A percentile compares a stretch with the other conserved stretches of the same genome.
Evolutionary conservation across 2,888 invertebrate species (phyloP).

Genomic region (Cataglyphis livida): DNA sequence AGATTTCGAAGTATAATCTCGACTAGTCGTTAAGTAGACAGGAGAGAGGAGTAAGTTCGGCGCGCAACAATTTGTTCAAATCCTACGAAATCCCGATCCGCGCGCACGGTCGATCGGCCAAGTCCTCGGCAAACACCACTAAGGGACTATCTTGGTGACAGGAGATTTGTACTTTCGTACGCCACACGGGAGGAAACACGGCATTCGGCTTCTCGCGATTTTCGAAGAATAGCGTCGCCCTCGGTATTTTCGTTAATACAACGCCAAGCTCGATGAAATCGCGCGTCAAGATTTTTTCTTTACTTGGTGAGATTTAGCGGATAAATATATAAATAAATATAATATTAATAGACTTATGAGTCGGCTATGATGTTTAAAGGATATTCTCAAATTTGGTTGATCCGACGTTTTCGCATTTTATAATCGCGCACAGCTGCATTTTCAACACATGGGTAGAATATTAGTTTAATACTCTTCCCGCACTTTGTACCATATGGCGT

Average conservation of each 20-base stretch:
- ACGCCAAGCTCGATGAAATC: background rate
- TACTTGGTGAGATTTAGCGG: background rate
- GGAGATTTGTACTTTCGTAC: constrained; percentile 72
- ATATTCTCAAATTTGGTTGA: constrained; percentile 17
- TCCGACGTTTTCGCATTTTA: constrained; percentile 33
- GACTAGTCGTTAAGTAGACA: constrained; percentile 63
- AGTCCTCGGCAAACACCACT: constrained; percentile 75
- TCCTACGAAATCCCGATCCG: constrained; percentile 74
- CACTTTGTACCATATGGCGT: constrained; percentile 71
- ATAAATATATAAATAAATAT: background rate
- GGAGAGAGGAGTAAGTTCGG: constrained; percentile 59
- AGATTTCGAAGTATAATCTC: constrained; percentile 63
- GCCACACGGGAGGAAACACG: constrained; percentile 53
- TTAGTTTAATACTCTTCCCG: constrained; percentile 65
- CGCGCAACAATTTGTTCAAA: constrained; percentile 74
- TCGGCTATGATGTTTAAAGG: background rate
- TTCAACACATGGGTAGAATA: constrained; percentile 51
- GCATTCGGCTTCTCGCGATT: constrained; percentile 47
- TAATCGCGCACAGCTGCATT: constrained; percentile 32
- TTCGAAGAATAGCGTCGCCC: constrained; percentile 46
- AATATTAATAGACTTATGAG: background rate
- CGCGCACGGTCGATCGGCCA: constrained; percentile 65
- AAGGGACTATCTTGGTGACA: constrained; percentile 73
- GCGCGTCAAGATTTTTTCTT: background rate
- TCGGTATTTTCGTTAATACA: constrained; percentile 15